Conservation (phyloP, 2,113 vertebrate genomes). For the Syrmaticus mikado region DNA sequence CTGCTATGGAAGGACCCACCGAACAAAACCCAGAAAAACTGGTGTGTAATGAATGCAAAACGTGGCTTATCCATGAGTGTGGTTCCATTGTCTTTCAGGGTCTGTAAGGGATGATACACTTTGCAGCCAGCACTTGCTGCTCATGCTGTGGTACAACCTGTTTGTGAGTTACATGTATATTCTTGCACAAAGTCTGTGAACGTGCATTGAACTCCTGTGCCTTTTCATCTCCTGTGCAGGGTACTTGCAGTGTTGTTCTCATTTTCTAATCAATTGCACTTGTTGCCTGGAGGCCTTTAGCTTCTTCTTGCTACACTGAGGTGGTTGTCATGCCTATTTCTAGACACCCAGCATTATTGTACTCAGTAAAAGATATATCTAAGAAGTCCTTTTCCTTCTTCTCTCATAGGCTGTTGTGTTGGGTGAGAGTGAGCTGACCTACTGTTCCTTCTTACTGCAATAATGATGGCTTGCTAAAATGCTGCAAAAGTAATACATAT, state of each 20-base stretch:
- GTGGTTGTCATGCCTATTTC: background rate
- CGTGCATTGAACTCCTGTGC: slow-evolving; percentile 35
- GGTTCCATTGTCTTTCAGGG: background rate
- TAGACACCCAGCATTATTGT: background rate
- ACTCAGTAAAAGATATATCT: background rate
- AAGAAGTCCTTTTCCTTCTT: background rate
- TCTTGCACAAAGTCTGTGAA: slow-evolving; percentile 55
- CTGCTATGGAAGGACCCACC: background rate
- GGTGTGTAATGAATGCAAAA: background rate
- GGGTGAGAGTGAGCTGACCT: background rate
- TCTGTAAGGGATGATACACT: background rate
- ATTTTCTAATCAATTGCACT: slow-evolving; percentile 50
- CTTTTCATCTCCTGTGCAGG: slow-evolving; percentile 32
- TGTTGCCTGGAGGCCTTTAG: slow-evolving; percentile 20
- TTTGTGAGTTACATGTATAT: slow-evolving; percentile 42
- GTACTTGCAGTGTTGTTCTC: slow-evolving; percentile 5
- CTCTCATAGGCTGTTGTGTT: background rate
- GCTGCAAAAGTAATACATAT: background rate
- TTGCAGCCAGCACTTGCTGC: slow-evolving; percentile 23
- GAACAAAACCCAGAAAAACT: background rate
- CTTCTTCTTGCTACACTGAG: background rate
- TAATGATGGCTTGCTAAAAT: background rate
- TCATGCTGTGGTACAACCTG: slow-evolving; percentile 19
- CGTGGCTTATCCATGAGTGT: background rate
- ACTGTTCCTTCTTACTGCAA: background rate